Evolutionary conservation across 2,113 vertebrate genomes (phyloP), one percentile per base, ranked within the genome.

Genomic region (Ia io): DNA sequence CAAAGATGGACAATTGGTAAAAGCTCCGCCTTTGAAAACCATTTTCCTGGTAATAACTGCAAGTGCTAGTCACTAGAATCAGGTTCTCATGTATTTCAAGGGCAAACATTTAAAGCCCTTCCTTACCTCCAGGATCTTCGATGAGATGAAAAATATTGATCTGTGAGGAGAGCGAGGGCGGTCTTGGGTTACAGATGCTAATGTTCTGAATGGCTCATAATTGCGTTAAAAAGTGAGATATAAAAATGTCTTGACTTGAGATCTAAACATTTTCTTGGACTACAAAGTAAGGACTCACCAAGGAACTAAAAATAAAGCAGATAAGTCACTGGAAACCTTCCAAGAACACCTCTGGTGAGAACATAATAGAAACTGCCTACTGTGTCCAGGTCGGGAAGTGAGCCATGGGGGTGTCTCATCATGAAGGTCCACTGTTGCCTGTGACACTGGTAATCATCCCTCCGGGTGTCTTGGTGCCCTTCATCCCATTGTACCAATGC

Each of bases 181-280:
- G 44, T 37, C 71, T 73, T 79, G 28, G 35, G 28, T 63, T 95
- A 77, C 51, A 69, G 63, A 87, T 51, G 86, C 74, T 79, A 67
- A 83, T 13, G 0, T 93, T 76, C 69, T 40, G 69, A 85, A 83
- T 97, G 88, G 92, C 83, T 96, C 91, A 91, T 86, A 77, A 84
- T 61, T 86, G 44, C 23, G 73, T 91, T 35, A 70, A 70, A 95
- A 96, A 71, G 12, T 14, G 47, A 93, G 69, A 85, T 93, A 37
- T 22, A 96, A 91, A 91, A 88, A 92, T 83, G 90, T 61, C 77
- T 74, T 25, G 3, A 85, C 56, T 94, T 91, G n/a, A 79, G 25
- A 86, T 87, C 65, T 73, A 7, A 84, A 95, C n/a, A 37, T 92
- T 88, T 84, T 96, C 63, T 88, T 84, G 42, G 74, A 77, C 63